A percentile compares a stretch with the other conserved stretches of the same genome.
These are phyloP conservation scores for Diaperis boleti DNA, from an alignment of 2,888 invertebrate species.

Conservation along the genomic window DNA sequence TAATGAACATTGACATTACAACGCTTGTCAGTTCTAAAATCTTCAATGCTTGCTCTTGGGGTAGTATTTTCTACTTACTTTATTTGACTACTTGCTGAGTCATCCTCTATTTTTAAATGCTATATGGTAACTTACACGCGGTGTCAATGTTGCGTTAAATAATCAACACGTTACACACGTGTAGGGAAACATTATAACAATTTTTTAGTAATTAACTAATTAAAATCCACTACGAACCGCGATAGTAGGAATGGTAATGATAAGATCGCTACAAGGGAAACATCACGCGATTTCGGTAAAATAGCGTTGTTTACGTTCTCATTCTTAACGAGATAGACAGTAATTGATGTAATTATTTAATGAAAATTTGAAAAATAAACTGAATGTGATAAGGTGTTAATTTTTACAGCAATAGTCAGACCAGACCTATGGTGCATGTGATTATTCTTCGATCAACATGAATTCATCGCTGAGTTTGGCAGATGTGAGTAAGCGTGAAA, in stretches of 20 bases:
- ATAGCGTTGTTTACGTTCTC: slow-evolving; percentile 22
- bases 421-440: no score
- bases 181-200: slow-evolving; percentile 9
- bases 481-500: no score
- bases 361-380: slow-evolving; percentile 23
- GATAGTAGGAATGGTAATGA: slow-evolving; percentile 20
- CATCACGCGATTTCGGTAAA: slow-evolving; percentile 29
- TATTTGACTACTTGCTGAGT: background rate
- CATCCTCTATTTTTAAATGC: background rate
- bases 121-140: background rate
- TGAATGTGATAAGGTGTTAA: slow-evolving; percentile 11
- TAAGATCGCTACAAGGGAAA: slow-evolving; percentile 14
- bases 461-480: no score
- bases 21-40: no score
- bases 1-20: no score
- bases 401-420: slow-evolving; percentile 7
- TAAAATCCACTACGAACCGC: slow-evolving; percentile 13
- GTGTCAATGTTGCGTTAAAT: background rate
- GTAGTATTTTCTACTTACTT: no score
- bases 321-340: slow-evolving; percentile 1
- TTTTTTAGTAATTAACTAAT: slow-evolving; percentile 34
- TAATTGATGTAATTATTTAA: slow-evolving; percentile 24
- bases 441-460: slow-evolving; percentile 1
- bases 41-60: no score
- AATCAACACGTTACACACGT: slow-evolving; percentile 11